A percentile compares a stretch with the other conserved stretches of the same genome.
Evolutionary conservation across 2,113 vertebrate species (phyloP).

Genomic region (Ptyas mucosa): DNA sequence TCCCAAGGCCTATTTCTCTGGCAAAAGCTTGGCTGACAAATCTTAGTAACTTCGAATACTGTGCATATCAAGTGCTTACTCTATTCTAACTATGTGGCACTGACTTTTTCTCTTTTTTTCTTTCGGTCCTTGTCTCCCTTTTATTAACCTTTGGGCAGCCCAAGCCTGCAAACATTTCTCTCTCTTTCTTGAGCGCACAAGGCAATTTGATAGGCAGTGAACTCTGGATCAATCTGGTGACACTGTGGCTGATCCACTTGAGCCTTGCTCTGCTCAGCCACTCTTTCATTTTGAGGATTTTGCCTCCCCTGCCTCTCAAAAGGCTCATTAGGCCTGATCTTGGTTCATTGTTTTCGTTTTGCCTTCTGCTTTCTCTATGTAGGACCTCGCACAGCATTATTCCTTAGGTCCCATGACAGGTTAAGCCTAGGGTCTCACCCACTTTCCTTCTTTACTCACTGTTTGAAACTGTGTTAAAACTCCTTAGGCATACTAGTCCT

Average conservation of each 20-base stretch:
- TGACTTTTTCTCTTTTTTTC: background rate
- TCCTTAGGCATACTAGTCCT: slow-evolving; percentile 59
- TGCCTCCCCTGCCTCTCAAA: slow-evolving; percentile 58
- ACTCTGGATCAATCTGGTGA: slow-evolving; percentile 66
- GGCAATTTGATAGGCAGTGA: slow-evolving; percentile 66
- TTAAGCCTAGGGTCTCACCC: slow-evolving; percentile 69
- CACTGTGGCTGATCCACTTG: slow-evolving; percentile 65
- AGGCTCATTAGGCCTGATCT: slow-evolving; percentile 69
- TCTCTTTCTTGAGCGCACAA: slow-evolving; percentile 58
- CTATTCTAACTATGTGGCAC: slow-evolving; percentile 24
- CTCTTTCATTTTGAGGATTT: slow-evolving; percentile 55
- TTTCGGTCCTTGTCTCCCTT: slow-evolving; percentile 30
- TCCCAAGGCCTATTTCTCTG: background rate
- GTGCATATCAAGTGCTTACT: slow-evolving; percentile 25
- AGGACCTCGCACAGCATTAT: slow-evolving; percentile 64
- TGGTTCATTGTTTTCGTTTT: slow-evolving; percentile 65
- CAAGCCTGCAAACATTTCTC: slow-evolving; percentile 47
- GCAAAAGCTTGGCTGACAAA: slow-evolving; percentile 6
- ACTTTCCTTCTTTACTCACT: slow-evolving; percentile 63
- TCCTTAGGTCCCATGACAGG: slow-evolving; percentile 64
- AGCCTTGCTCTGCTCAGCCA: slow-evolving; percentile 67
- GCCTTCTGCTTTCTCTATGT: slow-evolving; percentile 57
- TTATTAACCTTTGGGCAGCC: slow-evolving; percentile 51
- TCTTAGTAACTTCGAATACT: slow-evolving; percentile 50
- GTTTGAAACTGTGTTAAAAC: slow-evolving; percentile 61